phyloP scores from a whole-genome alignment of 1,140 invertebrate species.

The Globodera rostochiensis region DNA sequence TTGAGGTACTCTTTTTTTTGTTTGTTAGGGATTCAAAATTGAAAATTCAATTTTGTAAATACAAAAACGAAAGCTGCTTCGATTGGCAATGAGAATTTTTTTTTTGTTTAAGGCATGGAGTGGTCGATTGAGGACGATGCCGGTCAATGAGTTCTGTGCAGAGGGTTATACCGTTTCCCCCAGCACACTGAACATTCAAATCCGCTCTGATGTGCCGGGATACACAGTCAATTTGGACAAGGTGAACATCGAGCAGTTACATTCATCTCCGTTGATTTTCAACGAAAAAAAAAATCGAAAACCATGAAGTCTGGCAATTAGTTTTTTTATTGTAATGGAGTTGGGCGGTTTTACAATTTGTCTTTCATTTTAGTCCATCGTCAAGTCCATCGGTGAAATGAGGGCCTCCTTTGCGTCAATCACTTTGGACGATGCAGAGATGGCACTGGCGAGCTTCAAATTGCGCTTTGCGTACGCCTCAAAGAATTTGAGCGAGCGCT shows the following conservation, averaged over 20 bases:
- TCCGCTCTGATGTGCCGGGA: constrained; percentile 6
- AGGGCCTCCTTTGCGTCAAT: constrained; percentile 1
- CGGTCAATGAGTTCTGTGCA: constrained; percentile 31
- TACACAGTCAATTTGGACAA: constrained; percentile 33
- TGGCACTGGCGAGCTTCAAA: constrained; percentile 35
- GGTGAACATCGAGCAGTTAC: constrained; percentile 1
- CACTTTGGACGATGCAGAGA: constrained; percentile 35
- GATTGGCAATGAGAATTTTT: no score
- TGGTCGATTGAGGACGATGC: constrained; percentile 14
- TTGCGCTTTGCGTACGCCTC: constrained; percentile 51
- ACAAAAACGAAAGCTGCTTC: no score
- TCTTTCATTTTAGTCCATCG: constrained; percentile 4
- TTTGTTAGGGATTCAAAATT: neutral
- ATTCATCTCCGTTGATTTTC: neutral
- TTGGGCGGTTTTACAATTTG: no score
- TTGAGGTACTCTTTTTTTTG: constrained; percentile 22
- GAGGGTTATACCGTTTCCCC: neutral
- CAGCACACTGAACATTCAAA: constrained; percentile 8
- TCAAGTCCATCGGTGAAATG: constrained; percentile 20
- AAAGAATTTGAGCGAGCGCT: constrained; percentile 35
- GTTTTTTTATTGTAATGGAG: neutral
- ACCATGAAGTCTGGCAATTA: neutral
- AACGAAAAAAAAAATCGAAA: no score
- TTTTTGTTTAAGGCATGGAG: constrained; percentile 31
- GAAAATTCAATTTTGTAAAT: neutral